A percentile compares a stretch with the other conserved stretches of the same genome.
phyloP scores from a whole-genome alignment of 2,888 invertebrate species.

The Caenorhabditis sp. region DNA sequence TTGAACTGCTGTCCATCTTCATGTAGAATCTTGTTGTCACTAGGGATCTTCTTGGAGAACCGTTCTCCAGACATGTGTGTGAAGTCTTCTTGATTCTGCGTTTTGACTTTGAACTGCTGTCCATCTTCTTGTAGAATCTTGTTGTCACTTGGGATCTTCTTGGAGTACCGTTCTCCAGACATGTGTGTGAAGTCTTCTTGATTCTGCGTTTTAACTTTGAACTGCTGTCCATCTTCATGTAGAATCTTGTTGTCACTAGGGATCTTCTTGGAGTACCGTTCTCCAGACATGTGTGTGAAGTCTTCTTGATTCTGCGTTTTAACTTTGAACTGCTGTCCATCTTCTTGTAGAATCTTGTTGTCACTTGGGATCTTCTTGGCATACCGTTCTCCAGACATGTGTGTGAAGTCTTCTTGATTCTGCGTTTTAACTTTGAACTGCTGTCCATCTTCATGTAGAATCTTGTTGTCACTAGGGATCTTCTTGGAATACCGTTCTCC shows the following conservation, averaged over 20 bases:
- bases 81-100: conserved; percentile 28
- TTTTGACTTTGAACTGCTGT: conserved; percentile 15
- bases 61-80: conserved; percentile 10
- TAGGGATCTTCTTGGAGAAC: conserved; percentile 11
- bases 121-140: conserved; percentile 22
- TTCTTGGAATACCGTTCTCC: conserved; percentile 19
- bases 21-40: conserved; percentile 21
- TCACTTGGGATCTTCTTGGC: conserved; percentile 19
- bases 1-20: conserved; percentile 15
- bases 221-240: conserved; percentile 16
- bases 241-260: conserved; percentile 17
- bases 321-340: conserved; percentile 12
- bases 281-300: conserved; percentile 20
- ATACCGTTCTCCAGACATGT: conserved; percentile 16
- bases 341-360: conserved; percentile 21
- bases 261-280: conserved; percentile 20
- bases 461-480: conserved; percentile 13
- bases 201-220: conserved; percentile 17
- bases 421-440: conserved; percentile 14
- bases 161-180: conserved; percentile 12
- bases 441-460: conserved; percentile 17
- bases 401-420: conserved; percentile 26
- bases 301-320: conserved; percentile 20
- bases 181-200: conserved; percentile 19
- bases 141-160: conserved; percentile 17